Evolutionary conservation across 2,888 invertebrate species (phyloP), one percentile per base, ranked within the genome.

Genomic region (Hyalella azteca): DNA sequence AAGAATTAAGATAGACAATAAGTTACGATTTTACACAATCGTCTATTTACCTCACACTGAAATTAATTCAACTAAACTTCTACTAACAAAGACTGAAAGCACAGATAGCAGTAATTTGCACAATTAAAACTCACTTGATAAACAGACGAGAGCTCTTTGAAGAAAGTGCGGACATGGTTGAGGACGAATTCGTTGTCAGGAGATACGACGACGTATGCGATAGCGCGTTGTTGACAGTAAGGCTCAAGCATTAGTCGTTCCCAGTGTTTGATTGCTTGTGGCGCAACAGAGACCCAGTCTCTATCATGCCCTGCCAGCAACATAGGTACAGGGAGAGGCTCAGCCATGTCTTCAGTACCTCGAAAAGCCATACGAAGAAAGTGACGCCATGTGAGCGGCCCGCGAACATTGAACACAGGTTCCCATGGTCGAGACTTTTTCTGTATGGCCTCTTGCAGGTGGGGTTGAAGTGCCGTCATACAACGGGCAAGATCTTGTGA

Each of bases 301-400:
- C 95, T 93, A 87, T 98, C 98, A 89, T 95, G 94, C 0, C 97
- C 83, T 19, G 83, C 80, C 54, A 83, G 78, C 32, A 83, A 76
- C 80, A 83, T 80, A 13, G 83, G 83, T 32, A 83, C 81, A 50
- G 83, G 83, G 32, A 83, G 54, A 29, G 83, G 83, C 77, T 83
- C 83, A 7, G 83, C 83, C 81, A 81, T 81, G 73, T 83, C 83
- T 80, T 83, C 83, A 1, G 81, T 83, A 50, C 84, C 82, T 48
- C 82, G 77, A 54, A 82, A 82, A 29, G 84, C 84, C 80, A 98
- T 90, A 81, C 96, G 92, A 90, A 97, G 98, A 89, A 99, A 98
- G 88, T 98, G 96, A 78, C 97, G 91, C 98, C 98, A 99, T 1
- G 98, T 99, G 19, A 99, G 91, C 41, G 98, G 98, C 0, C 99